phyloP scores from a whole-genome alignment of 2,888 invertebrate species.

The Helicoverpa assulta region DNA sequence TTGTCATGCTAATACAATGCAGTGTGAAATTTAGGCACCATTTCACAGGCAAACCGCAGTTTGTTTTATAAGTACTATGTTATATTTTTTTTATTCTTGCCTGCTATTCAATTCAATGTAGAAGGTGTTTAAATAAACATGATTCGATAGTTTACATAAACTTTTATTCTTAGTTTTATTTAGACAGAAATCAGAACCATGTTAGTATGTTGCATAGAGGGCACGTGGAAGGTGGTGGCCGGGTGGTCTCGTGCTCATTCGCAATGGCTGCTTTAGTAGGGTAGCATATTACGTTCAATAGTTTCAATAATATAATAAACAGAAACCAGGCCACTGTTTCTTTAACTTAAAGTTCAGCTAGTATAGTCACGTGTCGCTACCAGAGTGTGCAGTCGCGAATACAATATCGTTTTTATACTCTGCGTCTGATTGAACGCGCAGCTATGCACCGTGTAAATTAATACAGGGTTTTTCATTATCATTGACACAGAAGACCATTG shows the following conservation, averaged over 20 bases:
- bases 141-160: slow-evolving; percentile 53
- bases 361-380: slow-evolving; percentile 47
- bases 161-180: slow-evolving; percentile 38
- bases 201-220: background rate
- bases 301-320: slow-evolving; percentile 20
- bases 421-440: slow-evolving; percentile 72
- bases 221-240: background rate
- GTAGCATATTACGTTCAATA: background rate
- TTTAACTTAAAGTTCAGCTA: slow-evolving; percentile 19
- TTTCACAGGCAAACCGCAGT: slow-evolving; percentile 44
- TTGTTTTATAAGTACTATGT: slow-evolving; percentile 52
- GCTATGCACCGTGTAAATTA: slow-evolving; percentile 85
- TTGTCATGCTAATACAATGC: slow-evolving; percentile 54
- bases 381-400: slow-evolving; percentile 41
- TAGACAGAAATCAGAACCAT: background rate
- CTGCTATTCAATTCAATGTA: slow-evolving; percentile 54
- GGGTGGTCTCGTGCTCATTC: background rate
- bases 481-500: slow-evolving; percentile 89
- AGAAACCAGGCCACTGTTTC: slow-evolving; percentile 23
- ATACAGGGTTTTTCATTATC: slow-evolving; percentile 88
- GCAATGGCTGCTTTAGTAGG: background rate
- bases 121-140: slow-evolving; percentile 59
- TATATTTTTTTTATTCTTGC: slow-evolving; percentile 46
- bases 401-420: slow-evolving; percentile 59
- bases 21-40: slow-evolving; percentile 37